These are phyloP conservation scores for Hipposideros armiger DNA, from an alignment of 2,113 vertebrate genomes.

Conservation along the genomic window DNA sequence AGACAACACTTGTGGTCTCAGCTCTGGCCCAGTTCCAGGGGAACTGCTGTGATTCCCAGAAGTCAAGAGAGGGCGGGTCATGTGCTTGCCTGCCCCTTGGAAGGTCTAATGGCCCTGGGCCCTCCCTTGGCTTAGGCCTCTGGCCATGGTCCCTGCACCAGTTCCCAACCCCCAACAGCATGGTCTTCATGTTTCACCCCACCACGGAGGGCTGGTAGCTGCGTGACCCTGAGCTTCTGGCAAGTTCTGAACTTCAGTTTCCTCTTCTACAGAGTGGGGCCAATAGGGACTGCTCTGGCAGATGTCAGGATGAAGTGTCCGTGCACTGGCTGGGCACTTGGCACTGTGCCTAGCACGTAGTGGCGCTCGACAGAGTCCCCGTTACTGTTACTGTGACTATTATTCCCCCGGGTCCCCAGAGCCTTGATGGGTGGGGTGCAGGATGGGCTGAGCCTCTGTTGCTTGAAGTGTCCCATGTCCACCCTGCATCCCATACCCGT, in stretches of 20 bases:
- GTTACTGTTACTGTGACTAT: background rate
- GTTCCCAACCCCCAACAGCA: background rate
- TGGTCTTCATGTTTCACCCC: too few relatives aligned
- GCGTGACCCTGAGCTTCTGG: background rate
- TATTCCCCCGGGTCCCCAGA: background rate
- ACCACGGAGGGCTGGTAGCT: accelerated
- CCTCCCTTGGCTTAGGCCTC: background rate
- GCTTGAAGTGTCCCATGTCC: background rate
- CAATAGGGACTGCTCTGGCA: background rate
- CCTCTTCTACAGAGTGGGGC: background rate
- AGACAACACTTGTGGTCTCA: background rate
- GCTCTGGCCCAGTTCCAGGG: background rate
- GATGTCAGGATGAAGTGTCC: background rate
- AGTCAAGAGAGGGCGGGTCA: background rate
- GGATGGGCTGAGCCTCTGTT: background rate
- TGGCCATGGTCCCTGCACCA: background rate
- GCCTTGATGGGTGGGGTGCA: background rate
- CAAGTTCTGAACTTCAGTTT: background rate
- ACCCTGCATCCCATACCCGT: accelerated
- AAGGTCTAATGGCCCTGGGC: background rate
- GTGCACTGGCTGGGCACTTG: background rate
- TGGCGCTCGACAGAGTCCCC: background rate
- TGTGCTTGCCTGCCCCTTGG: background rate
- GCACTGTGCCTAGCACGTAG: background rate
- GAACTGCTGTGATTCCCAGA: background rate